phyloP scores from a whole-genome alignment of 2,888 invertebrate genomes.

The Phyto melanocephala region DNA sequence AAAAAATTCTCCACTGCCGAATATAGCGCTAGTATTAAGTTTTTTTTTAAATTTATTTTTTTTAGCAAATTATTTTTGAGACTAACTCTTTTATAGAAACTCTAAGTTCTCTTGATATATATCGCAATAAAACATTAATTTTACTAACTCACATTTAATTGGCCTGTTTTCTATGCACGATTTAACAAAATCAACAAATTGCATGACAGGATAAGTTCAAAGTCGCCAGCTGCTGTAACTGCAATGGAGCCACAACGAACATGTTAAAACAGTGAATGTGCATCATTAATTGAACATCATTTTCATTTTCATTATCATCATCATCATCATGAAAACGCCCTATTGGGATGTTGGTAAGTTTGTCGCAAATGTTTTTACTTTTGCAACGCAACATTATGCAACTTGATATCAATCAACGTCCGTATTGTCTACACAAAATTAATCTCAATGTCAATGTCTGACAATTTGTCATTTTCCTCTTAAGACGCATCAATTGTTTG shows the following conservation, averaged over 20 bases:
- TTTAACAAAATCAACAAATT: conserved; percentile 18
- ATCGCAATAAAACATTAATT: not conserved
- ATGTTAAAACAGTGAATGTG: not conserved
- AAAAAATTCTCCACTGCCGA: too few species aligned
- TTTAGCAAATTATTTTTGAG: too few species aligned
- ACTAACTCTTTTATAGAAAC: too few species aligned
- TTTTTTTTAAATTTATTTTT: too few species aligned
- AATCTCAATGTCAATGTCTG: conserved; percentile 63
- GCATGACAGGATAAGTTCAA: not conserved
- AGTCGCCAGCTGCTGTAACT: conserved; percentile 3
- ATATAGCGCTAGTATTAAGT: too few species aligned
- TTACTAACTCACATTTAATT: conserved; percentile 9
- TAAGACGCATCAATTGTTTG: conserved; percentile 53
- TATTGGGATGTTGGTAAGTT: conserved; percentile 5
- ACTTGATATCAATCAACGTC: conserved; percentile 64
- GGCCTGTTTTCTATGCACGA: conserved; percentile 4
- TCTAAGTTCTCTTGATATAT: too few species aligned
- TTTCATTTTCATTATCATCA: not conserved
- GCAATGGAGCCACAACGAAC: not conserved
- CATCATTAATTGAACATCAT: not conserved
- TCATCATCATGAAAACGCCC: not conserved
- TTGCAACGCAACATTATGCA: conserved; percentile 50
- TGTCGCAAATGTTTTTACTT: conserved; percentile 9
- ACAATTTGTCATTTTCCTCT: conserved; percentile 63
- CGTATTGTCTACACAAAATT: conserved; percentile 57